A percentile compares a stretch with the other conserved stretches of the same genome.
phyloP scores from a whole-genome alignment of 1,140 invertebrate species.

The Globodera ellingtonae region DNA sequence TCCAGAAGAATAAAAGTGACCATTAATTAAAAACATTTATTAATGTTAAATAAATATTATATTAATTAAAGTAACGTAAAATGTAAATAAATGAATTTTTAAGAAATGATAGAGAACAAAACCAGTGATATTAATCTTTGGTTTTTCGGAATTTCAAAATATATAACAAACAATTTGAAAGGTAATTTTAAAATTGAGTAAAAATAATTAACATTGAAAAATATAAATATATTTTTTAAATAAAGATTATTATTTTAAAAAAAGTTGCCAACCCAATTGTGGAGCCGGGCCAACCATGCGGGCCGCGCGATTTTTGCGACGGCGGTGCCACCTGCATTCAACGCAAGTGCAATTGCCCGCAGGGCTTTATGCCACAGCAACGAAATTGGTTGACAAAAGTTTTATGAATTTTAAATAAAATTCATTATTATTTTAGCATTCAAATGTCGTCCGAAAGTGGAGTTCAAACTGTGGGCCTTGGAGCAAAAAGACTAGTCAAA shows the following conservation, averaged over 20 bases:
- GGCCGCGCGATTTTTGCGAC: conserved; percentile 46
- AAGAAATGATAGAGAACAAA: too few relatives aligned
- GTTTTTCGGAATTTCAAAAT: too few relatives aligned
- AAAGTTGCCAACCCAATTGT: conserved; percentile 50
- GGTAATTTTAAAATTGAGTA: too few relatives aligned
- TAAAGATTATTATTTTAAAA: background rate
- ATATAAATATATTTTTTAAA: background rate
- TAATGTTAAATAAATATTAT: conserved; percentile 2
- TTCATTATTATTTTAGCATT: too few relatives aligned
- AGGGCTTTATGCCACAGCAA: conserved; percentile 37
- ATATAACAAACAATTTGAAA: too few relatives aligned
- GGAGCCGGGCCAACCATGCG: conserved; percentile 35
- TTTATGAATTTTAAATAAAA: too few relatives aligned
- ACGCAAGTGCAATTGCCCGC: conserved; percentile 40
- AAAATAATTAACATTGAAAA: too few relatives aligned
- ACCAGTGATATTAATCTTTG: too few relatives aligned
- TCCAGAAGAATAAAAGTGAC: conserved; percentile 44
- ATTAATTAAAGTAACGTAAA: too few relatives aligned
- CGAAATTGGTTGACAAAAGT: conserved; percentile 25
- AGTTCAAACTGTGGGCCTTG: background rate
- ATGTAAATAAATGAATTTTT: too few relatives aligned
- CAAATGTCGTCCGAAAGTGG: background rate
- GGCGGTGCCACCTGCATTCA: conserved; percentile 47
- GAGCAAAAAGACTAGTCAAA: conserved; percentile 38
- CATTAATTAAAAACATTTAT: conserved; percentile 10